Conservation (phyloP, 2,888 invertebrate genomes). For the Ectemnius continuus region DNA sequence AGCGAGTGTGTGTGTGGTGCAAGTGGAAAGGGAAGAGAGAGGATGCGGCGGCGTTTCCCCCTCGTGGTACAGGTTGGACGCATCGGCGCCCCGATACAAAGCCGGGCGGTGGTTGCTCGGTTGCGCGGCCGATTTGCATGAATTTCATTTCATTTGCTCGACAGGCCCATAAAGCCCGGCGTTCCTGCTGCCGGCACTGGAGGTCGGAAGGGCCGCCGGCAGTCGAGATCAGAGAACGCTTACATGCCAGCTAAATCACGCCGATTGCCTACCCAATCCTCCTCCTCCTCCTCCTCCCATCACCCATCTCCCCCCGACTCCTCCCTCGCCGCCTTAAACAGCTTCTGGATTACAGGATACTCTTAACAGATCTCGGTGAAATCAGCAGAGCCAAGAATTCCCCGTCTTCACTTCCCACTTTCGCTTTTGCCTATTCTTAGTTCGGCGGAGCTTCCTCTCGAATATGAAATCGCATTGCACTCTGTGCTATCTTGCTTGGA, state of each 20-base stretch:
- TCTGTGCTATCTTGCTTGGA: too few relatives aligned
- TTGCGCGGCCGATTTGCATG: conserved; percentile 69
- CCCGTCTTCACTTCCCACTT: not conserved
- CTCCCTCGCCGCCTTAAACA: too few relatives aligned
- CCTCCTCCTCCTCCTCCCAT: too few relatives aligned
- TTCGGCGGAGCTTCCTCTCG: too few relatives aligned
- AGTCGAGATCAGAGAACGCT: conserved; percentile 49
- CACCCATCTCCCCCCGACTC: too few relatives aligned
- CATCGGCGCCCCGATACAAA: conserved; percentile 72
- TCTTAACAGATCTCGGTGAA: conserved; percentile 13
- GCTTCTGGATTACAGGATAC: conserved; percentile 24
- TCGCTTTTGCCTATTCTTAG: not conserved
- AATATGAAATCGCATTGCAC: too few relatives aligned
- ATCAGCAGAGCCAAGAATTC: not conserved
- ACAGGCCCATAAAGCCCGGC: conserved; percentile 65
- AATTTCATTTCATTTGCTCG: conserved; percentile 73
- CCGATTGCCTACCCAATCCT: too few relatives aligned
- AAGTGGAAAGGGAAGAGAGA: conserved; percentile 19
- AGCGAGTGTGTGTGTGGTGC: too few relatives aligned
- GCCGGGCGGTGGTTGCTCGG: conserved; percentile 52
- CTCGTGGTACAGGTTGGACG: conserved; percentile 66
- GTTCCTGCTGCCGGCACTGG: conserved; percentile 27
- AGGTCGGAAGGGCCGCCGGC: conserved; percentile 28
- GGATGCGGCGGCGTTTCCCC: conserved; percentile 53
- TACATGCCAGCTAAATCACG: conserved; percentile 2